These are phyloP conservation scores for Sarcophaga variegata DNA, from an alignment of 2,888 invertebrate species.

Conservation along the genomic window DNA sequence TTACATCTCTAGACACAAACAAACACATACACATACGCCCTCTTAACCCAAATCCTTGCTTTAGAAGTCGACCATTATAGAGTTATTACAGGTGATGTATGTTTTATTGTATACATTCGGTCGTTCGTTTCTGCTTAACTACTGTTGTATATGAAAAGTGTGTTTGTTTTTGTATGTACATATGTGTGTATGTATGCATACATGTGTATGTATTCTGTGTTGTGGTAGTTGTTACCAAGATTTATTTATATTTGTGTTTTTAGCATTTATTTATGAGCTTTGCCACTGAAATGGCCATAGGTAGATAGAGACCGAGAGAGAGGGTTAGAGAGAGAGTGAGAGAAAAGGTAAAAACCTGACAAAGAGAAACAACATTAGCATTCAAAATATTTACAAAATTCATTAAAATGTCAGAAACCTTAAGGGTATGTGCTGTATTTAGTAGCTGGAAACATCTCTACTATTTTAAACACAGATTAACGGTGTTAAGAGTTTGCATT, in stretches of 20 bases:
- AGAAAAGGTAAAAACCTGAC: not conserved
- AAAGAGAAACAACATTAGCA: constrained; percentile 24
- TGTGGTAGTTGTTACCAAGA: constrained; percentile 48
- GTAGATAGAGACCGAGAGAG: not conserved
- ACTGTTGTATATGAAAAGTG: too few species aligned
- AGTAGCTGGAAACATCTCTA: too few species aligned
- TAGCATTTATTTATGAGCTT: constrained; percentile 47
- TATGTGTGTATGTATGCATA: not conserved
- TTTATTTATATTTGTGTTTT: constrained; percentile 43
- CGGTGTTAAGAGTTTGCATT: too few species aligned
- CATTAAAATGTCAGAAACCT: too few species aligned
- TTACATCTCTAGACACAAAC: not conserved
- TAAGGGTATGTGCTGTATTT: too few species aligned
- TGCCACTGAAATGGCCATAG: constrained; percentile 22
- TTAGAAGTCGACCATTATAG: constrained; percentile 38
- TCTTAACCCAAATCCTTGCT: constrained; percentile 18
- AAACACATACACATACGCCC: not conserved
- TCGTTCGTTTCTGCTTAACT: not conserved
- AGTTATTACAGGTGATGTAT: constrained; percentile 63
- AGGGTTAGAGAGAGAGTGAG: not conserved
- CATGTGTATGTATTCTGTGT: not conserved
- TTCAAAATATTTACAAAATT: constrained; percentile 32
- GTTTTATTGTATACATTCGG: constrained; percentile 22
- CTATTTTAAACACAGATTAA: too few species aligned
- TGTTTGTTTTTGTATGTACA: too few species aligned